Evolutionary conservation across 1,140 invertebrate genomes (phyloP).

Genomic region (Idris sp.): DNA sequence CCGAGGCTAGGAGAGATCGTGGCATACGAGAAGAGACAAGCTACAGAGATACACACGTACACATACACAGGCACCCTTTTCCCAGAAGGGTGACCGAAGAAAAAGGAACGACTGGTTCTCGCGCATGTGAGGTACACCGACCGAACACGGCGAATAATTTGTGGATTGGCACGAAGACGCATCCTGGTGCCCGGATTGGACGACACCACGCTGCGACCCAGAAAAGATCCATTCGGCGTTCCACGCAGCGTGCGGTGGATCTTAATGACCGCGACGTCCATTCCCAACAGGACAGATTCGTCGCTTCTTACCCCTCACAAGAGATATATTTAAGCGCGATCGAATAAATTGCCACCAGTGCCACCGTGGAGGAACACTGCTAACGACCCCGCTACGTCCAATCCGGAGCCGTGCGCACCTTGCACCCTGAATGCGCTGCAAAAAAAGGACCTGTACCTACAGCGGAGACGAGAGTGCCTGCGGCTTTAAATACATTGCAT

Average conservation of each 20-base stretch:
- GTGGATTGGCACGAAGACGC: conserved; percentile 72
- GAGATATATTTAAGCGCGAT: conserved; percentile 37
- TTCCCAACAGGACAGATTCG: conserved; percentile 37
- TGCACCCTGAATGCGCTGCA: conserved; percentile 31
- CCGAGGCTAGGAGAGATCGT: conserved; percentile 71
- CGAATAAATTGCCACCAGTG: conserved; percentile 57
- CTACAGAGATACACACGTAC: conserved; percentile 57
- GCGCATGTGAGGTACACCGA: conserved; percentile 51
- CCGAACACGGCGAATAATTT: conserved; percentile 75
- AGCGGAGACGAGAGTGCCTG: conserved; percentile 29
- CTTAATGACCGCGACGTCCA: conserved; percentile 42
- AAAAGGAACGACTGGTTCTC: conserved; percentile 48
- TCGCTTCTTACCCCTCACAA: conserved; percentile 42
- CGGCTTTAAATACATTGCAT: conserved; percentile 38
- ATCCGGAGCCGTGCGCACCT: too few relatives aligned
- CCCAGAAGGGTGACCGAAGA: conserved; percentile 67
- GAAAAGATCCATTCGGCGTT: conserved; percentile 41
- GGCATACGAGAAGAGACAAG: conserved; percentile 70
- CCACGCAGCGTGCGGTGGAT: conserved; percentile 48
- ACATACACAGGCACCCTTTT: conserved; percentile 28
- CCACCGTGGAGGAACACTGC: conserved; percentile 47
- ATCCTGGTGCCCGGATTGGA: conserved; percentile 36
- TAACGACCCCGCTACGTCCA: conserved; percentile 42
- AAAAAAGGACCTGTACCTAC: conserved; percentile 49
- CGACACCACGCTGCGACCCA: conserved; percentile 54